Evolutionary conservation across 2,888 invertebrate species (phyloP), one percentile per base, ranked within the genome.

Genomic region (Drosophila crucigera): DNA sequence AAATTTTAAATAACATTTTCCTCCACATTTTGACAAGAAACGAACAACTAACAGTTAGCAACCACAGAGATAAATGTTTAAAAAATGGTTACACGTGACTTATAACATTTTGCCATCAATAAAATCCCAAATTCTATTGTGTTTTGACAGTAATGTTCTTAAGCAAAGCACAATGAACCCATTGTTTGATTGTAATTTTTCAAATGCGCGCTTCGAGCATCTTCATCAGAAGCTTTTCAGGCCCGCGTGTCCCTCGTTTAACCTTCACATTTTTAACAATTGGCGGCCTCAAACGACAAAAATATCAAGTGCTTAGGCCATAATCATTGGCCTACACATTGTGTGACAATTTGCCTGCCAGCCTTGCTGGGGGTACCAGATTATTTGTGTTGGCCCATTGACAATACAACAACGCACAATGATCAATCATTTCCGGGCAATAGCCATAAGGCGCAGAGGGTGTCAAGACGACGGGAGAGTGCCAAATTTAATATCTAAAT

Each of bases 381-480:
- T 83, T 88, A 83, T 88, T 88, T 85, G 81, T 77, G 65, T 80
- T 72, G 72, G 68, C 72, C 68, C 66, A 73, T 74, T 60, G 74
- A 60, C 72, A 78, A 71, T 68, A 54, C 60, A 75, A 66, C 61
- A 43, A 22, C 43, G 22, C 9, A 63, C 56, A 30, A 39, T 66
- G 70, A 85, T 86, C 88, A 86, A 86, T 86, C 84, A 86, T 86
- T 89, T 89, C 89, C 84, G 85, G 87, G 73, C 84, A 89, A 84
- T 87, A 86, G 59, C 62, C 69, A 49, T 25, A 61, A 58, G 65
- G 50, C 37, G 53, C 31, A 22, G 37, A 22, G 33, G 35, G 25
- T 43, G 59, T 37, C 47, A 33, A 19, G 25, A 7, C 30, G n/a
- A 47, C 31, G 28, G 55, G 19, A 37, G 22, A 33, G 61, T 14